Base-by-base conservation (phyloP, 2,113 vertebrate genomes). In the Mobula birostris region DNA sequence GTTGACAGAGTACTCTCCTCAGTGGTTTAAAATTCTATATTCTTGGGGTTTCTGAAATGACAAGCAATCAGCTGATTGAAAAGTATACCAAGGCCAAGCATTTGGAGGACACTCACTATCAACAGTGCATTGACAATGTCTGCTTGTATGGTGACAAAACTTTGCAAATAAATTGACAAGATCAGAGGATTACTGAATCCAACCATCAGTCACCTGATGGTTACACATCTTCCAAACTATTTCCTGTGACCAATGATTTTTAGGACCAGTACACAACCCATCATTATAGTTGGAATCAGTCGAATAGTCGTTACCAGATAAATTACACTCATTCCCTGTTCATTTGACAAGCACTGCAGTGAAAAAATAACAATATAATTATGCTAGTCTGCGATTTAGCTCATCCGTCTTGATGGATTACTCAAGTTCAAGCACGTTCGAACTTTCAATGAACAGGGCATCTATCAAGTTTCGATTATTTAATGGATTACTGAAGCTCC, bases 401-500 rank as follows among this genome's bases (percentile, higher is more conserved):
- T 74, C 68, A 74, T 74, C 48, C 2, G 17, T 72, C 12, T 93
- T 93, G 63, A 93, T 74, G 21, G 68, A 93, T 93, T 74, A 74
- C 90, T 74, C 32, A 74, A 21, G 32, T 48, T 48, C 90, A 93
- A 70, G 17, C 63, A 70, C 36, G 72, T 74, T 74, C 7, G 21
- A 74, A 93, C 68, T 74, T 48, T 74, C 90, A 36, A 2, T 68
- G 72, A 32, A 93, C 70, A 72, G 90, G 36, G 24, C 63, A 24
- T 93, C 90, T 72, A 72, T 93, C 90, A 74, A 48, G 90, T 27
- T 36, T 48, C 58, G 29, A 66, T 88, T 58, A 7, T 11, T 63
- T 88, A 58, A 48, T 93, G 68, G 68, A 93, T 93, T 93, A 93
- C 90, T 56, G 36, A 93, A 68, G 32, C 90, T 93, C 90, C 14